Evolutionary conservation across 1,140 invertebrate genomes (phyloP).

Genomic region (Scaptodrosophila lebanonensis): DNA sequence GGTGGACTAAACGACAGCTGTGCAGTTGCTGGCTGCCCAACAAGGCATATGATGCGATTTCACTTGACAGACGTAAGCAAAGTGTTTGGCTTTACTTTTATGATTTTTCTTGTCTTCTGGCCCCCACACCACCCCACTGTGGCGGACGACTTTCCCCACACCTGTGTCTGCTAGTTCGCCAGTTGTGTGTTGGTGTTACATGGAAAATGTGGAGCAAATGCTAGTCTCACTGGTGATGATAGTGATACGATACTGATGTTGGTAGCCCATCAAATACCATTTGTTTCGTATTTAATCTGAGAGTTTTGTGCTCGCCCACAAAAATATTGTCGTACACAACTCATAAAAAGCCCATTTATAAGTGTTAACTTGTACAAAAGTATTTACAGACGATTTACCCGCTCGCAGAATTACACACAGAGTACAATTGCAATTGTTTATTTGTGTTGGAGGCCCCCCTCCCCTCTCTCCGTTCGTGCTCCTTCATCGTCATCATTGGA

Average conservation of each 20-base stretch:
- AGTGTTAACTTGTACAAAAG: slow-evolving; percentile 74
- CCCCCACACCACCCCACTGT: too few relatives aligned
- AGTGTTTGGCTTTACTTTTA: slow-evolving; percentile 30
- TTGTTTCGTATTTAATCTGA: slow-evolving; percentile 41
- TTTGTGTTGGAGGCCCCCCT: slow-evolving; percentile 45
- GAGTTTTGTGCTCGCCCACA: slow-evolving; percentile 34
- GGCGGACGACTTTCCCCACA: slow-evolving; percentile 32
- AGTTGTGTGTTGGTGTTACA: slow-evolving; percentile 37
- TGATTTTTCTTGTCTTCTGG: too few relatives aligned
- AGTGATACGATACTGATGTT: slow-evolving; percentile 24
- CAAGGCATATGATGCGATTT: too few relatives aligned
- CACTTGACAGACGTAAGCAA: slow-evolving; percentile 63
- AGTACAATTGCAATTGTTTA: slow-evolving; percentile 68
- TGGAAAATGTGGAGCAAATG: slow-evolving; percentile 66
- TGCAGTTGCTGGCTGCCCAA: slow-evolving; percentile 34
- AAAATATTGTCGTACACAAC: slow-evolving; percentile 68
- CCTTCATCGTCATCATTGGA: background rate
- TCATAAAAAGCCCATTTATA: slow-evolving; percentile 74
- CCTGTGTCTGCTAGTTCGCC: slow-evolving; percentile 9
- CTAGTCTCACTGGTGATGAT: background rate
- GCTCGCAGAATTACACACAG: slow-evolving; percentile 62
- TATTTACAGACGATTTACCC: slow-evolving; percentile 74
- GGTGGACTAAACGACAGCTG: background rate
- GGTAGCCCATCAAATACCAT: slow-evolving; percentile 35
- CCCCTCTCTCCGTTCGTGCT: background rate